Evolutionary conservation across 1,140 invertebrate genomes (phyloP), one percentile per base, ranked within the genome.

Genomic region (Globodera ellingtonae): DNA sequence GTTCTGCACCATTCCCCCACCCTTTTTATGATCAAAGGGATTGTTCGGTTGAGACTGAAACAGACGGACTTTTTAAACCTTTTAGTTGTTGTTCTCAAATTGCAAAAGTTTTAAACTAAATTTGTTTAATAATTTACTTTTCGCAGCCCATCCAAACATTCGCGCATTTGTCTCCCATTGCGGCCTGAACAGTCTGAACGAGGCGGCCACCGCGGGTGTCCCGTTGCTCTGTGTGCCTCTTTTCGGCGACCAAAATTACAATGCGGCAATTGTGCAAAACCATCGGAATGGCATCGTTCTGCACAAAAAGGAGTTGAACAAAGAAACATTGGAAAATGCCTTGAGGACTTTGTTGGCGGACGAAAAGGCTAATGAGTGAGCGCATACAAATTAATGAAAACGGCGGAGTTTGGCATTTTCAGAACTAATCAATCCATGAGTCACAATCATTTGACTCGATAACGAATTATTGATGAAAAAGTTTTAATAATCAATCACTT

Each of bases 181-280:
- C 72, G 87, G 87, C 6, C 69, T 81, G n/a, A 89, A 88, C 59
- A 82, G 86, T 18, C 79, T 83, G 48, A 62, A 75, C 15, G 87
- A 88, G 74, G 78, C 84, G 8, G 47, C 81, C 4, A 82, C 81
- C 72, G 79, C 83, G 48, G 86, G 84, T 6, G 80, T 86, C 15
- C 87, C 87, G 4, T 82, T 87, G 72, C 44, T 89, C 10, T 83
- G 81, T 6, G 81, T 88, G 24, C 87, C 87, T n/a, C 75, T 88
- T 6, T 87, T 86, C 59, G 86, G 77, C n/a, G 87, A 88, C 56
- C 87, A 88, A 72, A 24, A 59, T 21, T 81, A 83, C 46, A 85
- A 85, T 76, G 24, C 85, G 6, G 84, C 80, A 1, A 73, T 83
- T 47, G 81, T 85, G 3, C 46, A 80, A 47, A 24, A 84, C 48